Evolutionary conservation across 2,888 invertebrate species (phyloP).

Genomic region (Sinotaia quadrata): DNA sequence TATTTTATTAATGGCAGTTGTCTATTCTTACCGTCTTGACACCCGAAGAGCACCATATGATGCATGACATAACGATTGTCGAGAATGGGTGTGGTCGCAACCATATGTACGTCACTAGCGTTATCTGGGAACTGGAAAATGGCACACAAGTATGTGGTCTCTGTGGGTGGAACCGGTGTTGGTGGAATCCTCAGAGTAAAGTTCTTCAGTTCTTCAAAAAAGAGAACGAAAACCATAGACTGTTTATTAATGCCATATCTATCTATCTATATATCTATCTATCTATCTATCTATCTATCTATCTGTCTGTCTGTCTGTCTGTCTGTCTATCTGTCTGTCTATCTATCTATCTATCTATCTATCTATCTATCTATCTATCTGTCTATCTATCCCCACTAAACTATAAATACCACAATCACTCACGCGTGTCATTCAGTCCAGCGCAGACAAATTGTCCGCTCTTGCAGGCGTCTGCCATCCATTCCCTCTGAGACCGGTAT

Average conservation of each 20-base stretch:
- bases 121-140: constrained; percentile 35
- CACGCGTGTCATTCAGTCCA: background rate
- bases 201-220: too few relatives aligned
- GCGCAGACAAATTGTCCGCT: constrained; percentile 2
- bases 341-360: too few relatives aligned
- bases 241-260: too few relatives aligned
- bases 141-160: constrained; percentile 50
- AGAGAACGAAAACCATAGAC: too few relatives aligned
- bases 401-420: too few relatives aligned
- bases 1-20: too few relatives aligned
- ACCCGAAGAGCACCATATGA: constrained; percentile 47
- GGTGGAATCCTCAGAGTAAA: constrained; percentile 27
- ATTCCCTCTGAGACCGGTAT: background rate
- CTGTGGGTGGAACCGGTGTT: constrained; percentile 38
- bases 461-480: constrained; percentile 8
- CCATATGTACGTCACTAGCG: constrained; percentile 40
- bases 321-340: too few relatives aligned
- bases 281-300: too few relatives aligned
- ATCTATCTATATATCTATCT: too few relatives aligned
- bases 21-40: constrained; percentile 30
- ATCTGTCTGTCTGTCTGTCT: too few relatives aligned
- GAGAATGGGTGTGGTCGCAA: constrained; percentile 45
- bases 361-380: too few relatives aligned
- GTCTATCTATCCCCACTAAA: too few relatives aligned
- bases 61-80: constrained; percentile 45